Conservation (phyloP, 2,113 vertebrate species). For the Chionodraco myersi region DNA sequence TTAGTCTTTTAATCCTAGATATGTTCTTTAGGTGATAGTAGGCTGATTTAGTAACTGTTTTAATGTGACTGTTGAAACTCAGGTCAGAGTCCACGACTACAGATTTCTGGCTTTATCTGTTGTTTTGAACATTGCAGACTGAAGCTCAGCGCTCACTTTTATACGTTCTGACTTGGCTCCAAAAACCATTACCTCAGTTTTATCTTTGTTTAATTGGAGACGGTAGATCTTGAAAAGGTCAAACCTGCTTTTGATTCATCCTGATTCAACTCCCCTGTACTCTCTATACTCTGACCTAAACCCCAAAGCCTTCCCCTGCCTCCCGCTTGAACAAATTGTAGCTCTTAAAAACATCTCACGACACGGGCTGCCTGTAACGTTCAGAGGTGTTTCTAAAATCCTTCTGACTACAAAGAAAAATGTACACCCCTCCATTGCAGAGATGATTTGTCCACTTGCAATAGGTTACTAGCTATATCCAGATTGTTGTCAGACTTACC, state of each 20-base stretch:
- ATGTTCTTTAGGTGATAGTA: no score
- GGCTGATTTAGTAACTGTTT: no score
- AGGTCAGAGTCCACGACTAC: no score
- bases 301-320: slow-evolving; percentile 11
- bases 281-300: slow-evolving; percentile 13
- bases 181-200: no score
- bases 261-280: neutral
- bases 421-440: neutral
- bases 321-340: slow-evolving; percentile 6
- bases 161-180: no score
- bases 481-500: neutral
- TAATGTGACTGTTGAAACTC: no score
- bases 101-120: no score
- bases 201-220: no score
- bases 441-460: neutral
- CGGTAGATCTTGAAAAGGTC: neutral
- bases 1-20: no score
- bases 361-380: neutral
- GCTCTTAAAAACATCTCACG: slow-evolving; percentile 7
- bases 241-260: neutral
- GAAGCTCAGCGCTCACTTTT: no score
- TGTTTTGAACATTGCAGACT: no score
- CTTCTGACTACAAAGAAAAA: neutral
- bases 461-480: neutral
- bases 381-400: neutral